phyloP scores from a whole-genome alignment of 2,797 vertebrate species.

The Pseudochaenichthys georgianus region DNA sequence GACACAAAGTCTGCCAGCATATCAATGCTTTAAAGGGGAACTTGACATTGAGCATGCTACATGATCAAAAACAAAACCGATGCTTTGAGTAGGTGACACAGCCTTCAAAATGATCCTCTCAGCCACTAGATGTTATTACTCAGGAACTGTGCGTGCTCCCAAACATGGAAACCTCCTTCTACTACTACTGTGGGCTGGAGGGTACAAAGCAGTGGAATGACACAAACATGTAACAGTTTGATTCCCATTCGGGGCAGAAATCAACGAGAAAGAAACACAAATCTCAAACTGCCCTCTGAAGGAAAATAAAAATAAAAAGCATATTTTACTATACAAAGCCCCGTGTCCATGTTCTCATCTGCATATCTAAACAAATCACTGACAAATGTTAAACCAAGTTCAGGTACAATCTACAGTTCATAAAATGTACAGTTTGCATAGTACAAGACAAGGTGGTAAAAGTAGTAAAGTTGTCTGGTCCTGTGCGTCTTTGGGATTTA shows the following conservation, averaged over 20 bases:
- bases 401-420: conserved; percentile 89
- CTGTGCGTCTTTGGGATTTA: conserved; percentile 92
- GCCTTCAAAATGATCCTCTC: conserved; percentile 36
- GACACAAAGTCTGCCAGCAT: conserved; percentile 61
- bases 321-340: conserved; percentile 85
- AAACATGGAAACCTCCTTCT: conserved; percentile 63
- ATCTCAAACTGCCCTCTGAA: conserved; percentile 81
- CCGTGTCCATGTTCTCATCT: conserved; percentile 76
- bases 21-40: conserved; percentile 76
- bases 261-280: conserved; percentile 79
- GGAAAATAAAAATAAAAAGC: conserved; percentile 51
- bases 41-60: conserved; percentile 76
- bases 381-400: conserved; percentile 85
- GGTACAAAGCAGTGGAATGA: conserved; percentile 85
- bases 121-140: conserved; percentile 30
- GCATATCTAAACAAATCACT: conserved; percentile 91
- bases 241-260: conserved; percentile 86
- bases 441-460: conserved; percentile 91
- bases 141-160: conserved; percentile 41
- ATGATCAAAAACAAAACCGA: conserved; percentile 59
- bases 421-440: conserved; percentile 98
- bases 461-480: conserved; percentile 81
- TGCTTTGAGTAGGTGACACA: conserved; percentile 24
- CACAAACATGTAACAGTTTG: conserved; percentile 82
- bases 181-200: conserved; percentile 64